Conservation (phyloP, 2,113 vertebrate species). For the Geothlypis trichas region DNA sequence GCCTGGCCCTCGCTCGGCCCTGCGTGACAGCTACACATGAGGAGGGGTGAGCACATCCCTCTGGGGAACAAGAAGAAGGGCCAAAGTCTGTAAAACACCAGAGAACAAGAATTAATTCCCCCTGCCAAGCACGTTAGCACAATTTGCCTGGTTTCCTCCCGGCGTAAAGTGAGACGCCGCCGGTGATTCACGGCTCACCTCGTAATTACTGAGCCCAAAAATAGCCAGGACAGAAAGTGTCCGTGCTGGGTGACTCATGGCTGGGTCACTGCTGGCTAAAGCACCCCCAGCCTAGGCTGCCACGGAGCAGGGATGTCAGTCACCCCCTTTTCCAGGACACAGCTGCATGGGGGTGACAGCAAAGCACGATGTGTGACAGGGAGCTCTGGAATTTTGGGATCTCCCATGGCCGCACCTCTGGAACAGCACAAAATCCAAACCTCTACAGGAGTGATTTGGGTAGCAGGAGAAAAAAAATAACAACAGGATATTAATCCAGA, state of each 20-base stretch:
- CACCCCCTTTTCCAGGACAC: neutral
- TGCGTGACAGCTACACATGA: neutral
- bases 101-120: slow-evolving; percentile 16
- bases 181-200: slow-evolving; percentile 63
- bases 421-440: neutral
- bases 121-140: slow-evolving; percentile 38
- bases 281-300: slow-evolving; percentile 11
- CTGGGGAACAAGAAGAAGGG: slow-evolving; percentile 14
- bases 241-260: slow-evolving; percentile 30
- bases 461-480: neutral
- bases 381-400: neutral
- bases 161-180: neutral
- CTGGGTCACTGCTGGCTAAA: neutral
- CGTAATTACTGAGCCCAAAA: slow-evolving; percentile 7
- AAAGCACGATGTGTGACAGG: neutral
- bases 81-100: neutral
- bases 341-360: neutral
- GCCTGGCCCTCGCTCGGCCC: neutral
- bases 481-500: neutral
- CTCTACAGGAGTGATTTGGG: neutral
- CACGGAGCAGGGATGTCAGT: neutral
- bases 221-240: slow-evolving; percentile 8
- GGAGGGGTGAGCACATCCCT: neutral
- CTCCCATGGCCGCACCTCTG: neutral
- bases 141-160: slow-evolving; percentile 34